A percentile compares a stretch with the other conserved stretches of the same genome.
Evolutionary conservation across 2,113 vertebrate species (phyloP).

Genomic region (Tretioscincus oriximinensis): DNA sequence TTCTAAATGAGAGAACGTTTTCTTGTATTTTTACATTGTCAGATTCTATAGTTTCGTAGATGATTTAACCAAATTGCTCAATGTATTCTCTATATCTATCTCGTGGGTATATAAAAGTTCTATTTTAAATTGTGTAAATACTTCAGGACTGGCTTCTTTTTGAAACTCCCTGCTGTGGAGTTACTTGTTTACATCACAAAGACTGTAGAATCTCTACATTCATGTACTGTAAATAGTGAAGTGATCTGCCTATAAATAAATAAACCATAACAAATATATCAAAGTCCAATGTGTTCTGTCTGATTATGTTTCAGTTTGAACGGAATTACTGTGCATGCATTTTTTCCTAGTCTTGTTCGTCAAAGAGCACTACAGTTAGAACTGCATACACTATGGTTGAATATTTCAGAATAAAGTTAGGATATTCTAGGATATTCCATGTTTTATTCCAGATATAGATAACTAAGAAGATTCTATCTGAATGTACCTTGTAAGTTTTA

Average conservation of each 20-base stretch:
- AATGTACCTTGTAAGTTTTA: no score
- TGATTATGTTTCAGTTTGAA: constrained; percentile 34
- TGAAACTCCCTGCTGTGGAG: constrained; percentile 82
- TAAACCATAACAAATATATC: constrained; percentile 81
- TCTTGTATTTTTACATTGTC: constrained; percentile 99
- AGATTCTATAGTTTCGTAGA: constrained; percentile 99
- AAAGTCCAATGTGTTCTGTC: constrained; percentile 62
- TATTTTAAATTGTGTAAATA: constrained; percentile 99
- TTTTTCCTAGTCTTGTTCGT: neutral
- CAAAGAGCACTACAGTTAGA: neutral
- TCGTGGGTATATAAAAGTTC: constrained; percentile 91
- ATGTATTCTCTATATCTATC: constrained; percentile 90
- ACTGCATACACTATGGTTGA: neutral
- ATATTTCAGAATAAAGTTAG: no score
- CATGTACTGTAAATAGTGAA: constrained; percentile 98
- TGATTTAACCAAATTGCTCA: constrained; percentile 93
- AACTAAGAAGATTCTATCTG: no score
- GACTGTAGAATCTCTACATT: constrained; percentile 98
- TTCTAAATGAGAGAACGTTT: constrained; percentile 91
- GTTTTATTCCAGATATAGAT: no score
- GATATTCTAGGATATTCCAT: no score
- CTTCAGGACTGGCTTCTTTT: constrained; percentile 96
- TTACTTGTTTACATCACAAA: constrained; percentile 99
- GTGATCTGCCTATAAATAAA: constrained; percentile 98
- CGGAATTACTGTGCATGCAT: neutral